Base-by-base conservation (phyloP, 2,113 vertebrate genomes). In the Lepus timidus region DNA sequence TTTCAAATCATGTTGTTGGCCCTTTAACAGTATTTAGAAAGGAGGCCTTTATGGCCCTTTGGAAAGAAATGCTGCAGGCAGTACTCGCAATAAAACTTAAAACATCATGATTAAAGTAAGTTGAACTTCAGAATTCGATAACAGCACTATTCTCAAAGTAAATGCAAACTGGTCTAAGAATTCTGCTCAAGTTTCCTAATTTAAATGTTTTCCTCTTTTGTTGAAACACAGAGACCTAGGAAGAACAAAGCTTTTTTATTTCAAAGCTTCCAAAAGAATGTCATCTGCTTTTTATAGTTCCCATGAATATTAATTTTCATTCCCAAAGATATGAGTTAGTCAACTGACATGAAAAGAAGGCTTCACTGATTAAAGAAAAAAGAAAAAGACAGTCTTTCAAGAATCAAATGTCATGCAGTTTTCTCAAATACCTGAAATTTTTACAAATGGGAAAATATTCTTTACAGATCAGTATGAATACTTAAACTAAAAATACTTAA, bases 291-390 rank as follows among this genome's bases (percentile, higher is more conserved):
- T 96, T 87, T 73, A 94, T 39, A 93, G 81, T 85, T 94, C 49
- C 92, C 82, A 94, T 93, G 93, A 96, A 95, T 94, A 96, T 95
- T 96, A 94, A 97, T 92, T 93, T 94, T 76, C 85, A 96, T 89
- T 65, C 65, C 88, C 92, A 85, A 96, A 90, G 81, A 96, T 61
- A 96, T 22, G n/a, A 44, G 93, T 88, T 33, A 55, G n/a, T 92
- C 31, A 88, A 94, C 0, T 58, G 36, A 86, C 44, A 93, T 97
- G 75, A 95, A 97, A 95, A 73, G 22, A 93, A 82, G 73, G 27
- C 70, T 94, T 95, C 61, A 94, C 25, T 91, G 76, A 84, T 88
- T 65, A n/a, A 36, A 74, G 80, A 70, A 81, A 71, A 75, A 62
- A 81, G 25, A 68, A 81, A 52, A 39, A 85, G 49, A 36, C 36